Percentiles rank a stretch among this genome's conserved stretches.
Evolutionary conservation across 2,888 invertebrate species (phyloP).

Genomic region (Brachynemurus nebulosus): DNA sequence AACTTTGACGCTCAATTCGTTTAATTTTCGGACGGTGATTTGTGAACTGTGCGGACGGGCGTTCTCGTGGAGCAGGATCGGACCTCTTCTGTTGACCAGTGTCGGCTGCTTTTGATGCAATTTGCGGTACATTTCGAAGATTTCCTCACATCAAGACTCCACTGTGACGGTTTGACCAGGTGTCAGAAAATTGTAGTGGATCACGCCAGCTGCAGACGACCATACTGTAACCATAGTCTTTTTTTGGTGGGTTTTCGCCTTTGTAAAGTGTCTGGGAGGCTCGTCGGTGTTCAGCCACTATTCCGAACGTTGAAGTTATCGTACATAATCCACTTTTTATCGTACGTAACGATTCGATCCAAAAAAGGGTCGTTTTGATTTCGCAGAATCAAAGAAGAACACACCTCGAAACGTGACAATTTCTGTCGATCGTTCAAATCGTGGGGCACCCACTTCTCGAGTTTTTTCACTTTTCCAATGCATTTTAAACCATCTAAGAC

Average conservation of each 20-base stretch:
- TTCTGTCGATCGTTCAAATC: no score
- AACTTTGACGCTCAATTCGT: no score
- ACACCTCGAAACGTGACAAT: not conserved
- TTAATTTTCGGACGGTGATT: no score
- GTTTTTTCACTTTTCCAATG: no score
- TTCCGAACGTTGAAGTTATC: not conserved
- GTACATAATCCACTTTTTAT: not conserved
- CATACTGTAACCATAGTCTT: not conserved
- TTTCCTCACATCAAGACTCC: not conserved
- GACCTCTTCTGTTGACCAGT: no score
- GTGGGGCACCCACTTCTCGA: no score
- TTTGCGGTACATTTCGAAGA: not conserved
- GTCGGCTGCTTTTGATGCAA: not conserved
- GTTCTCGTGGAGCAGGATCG: no score
- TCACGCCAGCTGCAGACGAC: not conserved
- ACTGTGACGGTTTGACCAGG: not conserved
- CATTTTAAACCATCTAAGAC: no score
- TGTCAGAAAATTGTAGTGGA: not conserved
- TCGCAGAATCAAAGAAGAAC: conserved; percentile 8
- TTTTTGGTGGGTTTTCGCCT: not conserved
- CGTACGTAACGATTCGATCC: not conserved
- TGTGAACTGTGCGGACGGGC: no score
- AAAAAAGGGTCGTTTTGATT: not conserved
- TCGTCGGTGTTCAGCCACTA: not conserved
- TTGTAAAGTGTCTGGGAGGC: not conserved